Conservation (phyloP, 2,113 vertebrate species). For the Zosterops hypoxanthus region DNA sequence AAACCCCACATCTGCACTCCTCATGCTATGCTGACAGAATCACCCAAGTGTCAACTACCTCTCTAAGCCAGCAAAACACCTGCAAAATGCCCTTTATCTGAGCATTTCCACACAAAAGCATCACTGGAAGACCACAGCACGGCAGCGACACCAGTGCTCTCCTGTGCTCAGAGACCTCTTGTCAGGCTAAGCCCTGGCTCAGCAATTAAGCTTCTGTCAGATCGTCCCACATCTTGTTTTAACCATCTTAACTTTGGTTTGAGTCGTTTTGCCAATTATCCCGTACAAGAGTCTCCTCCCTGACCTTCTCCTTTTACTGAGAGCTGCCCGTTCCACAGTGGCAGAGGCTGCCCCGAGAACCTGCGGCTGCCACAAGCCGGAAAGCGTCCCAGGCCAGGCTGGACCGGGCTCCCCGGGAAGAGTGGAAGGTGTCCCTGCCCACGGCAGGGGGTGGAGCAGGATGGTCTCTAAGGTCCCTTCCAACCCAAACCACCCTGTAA, state of each 20-base stretch:
- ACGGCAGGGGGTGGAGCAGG: neutral
- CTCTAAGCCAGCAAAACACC: neutral
- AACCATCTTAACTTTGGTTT: neutral
- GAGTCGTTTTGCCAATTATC: neutral
- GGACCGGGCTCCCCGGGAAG: neutral
- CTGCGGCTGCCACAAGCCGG: neutral
- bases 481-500: no score
- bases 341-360: neutral
- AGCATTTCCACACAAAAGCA: neutral
- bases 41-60: neutral
- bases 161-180: fast-evolving
- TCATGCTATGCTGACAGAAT: neutral
- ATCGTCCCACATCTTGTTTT: neutral
- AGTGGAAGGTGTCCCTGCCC: neutral
- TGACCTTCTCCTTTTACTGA: neutral
- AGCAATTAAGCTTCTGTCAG: neutral
- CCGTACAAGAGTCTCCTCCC: fast-evolving
- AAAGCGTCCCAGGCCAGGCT: neutral
- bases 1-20: neutral
- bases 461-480: neutral
- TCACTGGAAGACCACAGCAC: fast-evolving
- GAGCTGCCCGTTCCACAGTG: neutral
- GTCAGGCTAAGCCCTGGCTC: neutral
- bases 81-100: neutral
- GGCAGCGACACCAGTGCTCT: neutral